Evolutionary conservation across 2,888 invertebrate species (phyloP).

Genomic region (Lacanobia wlatinum): DNA sequence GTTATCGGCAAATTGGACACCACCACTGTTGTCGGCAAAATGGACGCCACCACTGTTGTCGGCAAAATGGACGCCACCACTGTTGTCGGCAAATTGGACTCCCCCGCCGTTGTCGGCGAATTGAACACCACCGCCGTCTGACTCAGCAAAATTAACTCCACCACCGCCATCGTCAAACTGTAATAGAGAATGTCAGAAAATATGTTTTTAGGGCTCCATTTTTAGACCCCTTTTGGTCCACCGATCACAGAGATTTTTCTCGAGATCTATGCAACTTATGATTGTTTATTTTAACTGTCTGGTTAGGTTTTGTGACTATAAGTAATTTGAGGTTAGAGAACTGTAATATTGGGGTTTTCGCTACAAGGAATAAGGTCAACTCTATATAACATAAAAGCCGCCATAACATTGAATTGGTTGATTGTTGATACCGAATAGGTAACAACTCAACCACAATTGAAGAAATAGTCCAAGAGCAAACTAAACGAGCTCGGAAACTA

Average conservation of each 20-base stretch:
- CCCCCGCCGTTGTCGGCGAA: not conserved
- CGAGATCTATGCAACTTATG: not conserved
- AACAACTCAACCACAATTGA: too few species aligned
- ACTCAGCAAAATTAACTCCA: slow-evolving; percentile 12
- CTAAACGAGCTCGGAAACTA: too few species aligned
- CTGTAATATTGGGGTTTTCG: too few species aligned
- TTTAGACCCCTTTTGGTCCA: not conserved
- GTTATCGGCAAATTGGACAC: slow-evolving; percentile 1
- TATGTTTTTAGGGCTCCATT: not conserved
- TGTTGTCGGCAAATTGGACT: not conserved
- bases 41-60: slow-evolving; percentile 7
- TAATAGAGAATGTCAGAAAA: not conserved
- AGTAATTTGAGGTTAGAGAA: too few species aligned
- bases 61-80: slow-evolving; percentile 3
- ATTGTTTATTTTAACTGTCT: too few species aligned
- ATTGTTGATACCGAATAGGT: too few species aligned
- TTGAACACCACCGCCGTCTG: not conserved
- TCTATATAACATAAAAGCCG: too few species aligned
- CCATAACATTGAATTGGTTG: too few species aligned
- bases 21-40: slow-evolving; percentile 10
- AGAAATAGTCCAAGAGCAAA: too few species aligned
- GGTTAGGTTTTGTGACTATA: too few species aligned
- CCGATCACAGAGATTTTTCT: not conserved
- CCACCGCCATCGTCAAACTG: slow-evolving; percentile 31
- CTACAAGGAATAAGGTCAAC: too few species aligned